Percentiles rank a stretch among this genome's conserved stretches.
phyloP scores from a whole-genome alignment of 2,888 invertebrate species.

The Parnassius mnemosyne region DNA sequence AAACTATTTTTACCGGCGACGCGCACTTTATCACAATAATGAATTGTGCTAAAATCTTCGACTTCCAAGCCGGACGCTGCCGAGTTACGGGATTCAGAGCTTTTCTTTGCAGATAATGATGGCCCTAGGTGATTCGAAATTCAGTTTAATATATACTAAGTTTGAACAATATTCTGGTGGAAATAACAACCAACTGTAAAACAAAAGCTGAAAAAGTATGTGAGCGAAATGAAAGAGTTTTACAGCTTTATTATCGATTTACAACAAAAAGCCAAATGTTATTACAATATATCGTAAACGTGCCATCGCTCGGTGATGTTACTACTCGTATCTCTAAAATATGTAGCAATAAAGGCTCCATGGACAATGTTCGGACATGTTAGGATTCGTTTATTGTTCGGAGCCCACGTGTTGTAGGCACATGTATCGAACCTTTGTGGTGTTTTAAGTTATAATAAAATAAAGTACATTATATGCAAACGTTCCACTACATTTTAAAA shows the following conservation, averaged over 20 bases:
- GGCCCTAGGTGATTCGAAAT: slow-evolving; percentile 47
- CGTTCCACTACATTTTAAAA: neutral
- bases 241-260: slow-evolving; percentile 25
- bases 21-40: slow-evolving; percentile 62
- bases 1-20: slow-evolving; percentile 47
- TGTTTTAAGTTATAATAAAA: slow-evolving; percentile 56
- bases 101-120: slow-evolving; percentile 66
- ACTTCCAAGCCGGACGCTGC: slow-evolving; percentile 55
- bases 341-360: slow-evolving; percentile 68
- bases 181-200: neutral
- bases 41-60: slow-evolving; percentile 54
- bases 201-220: slow-evolving; percentile 10
- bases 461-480: neutral
- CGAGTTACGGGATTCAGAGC: slow-evolving; percentile 48
- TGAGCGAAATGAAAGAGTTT: slow-evolving; percentile 19
- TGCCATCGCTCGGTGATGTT: slow-evolving; percentile 44
- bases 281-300: slow-evolving; percentile 54
- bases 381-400: slow-evolving; percentile 68
- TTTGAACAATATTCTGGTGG: too few species aligned
- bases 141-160: slow-evolving; percentile 4
- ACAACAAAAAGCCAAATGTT: slow-evolving; percentile 34
- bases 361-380: slow-evolving; percentile 66
- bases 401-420: slow-evolving; percentile 54
- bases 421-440: slow-evolving; percentile 54
- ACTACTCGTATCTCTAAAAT: slow-evolving; percentile 58